Percentiles rank a stretch among this genome's conserved stretches.
Conservation (phyloP, 2,113 vertebrate species). For the Origma solitaria region DNA sequence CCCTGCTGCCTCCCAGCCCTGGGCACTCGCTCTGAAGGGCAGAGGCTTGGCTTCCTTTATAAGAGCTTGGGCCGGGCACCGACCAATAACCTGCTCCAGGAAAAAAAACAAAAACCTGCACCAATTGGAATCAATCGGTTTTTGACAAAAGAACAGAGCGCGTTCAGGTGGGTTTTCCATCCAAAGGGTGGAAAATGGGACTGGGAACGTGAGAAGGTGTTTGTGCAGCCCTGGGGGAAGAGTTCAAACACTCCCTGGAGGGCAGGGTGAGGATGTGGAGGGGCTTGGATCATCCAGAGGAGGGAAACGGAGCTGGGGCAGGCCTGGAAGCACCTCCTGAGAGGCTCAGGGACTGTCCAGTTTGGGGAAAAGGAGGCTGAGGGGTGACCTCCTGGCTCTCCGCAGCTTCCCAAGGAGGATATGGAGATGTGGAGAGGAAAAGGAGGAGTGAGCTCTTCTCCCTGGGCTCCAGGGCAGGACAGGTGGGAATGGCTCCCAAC, state of each 20-base stretch:
- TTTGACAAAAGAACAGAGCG: not conserved
- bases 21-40: not conserved
- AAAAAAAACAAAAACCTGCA: not conserved
- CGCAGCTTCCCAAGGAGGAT: not conserved
- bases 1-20: not conserved
- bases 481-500: fast-evolving
- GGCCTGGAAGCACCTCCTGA: not conserved
- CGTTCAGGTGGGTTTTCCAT: fast-evolving
- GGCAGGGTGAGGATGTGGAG: not conserved
- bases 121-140: not conserved
- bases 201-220: not conserved
- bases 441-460: not conserved
- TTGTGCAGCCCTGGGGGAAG: not conserved
- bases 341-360: not conserved
- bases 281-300: not conserved
- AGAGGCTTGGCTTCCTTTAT: slow-evolving; percentile 25
- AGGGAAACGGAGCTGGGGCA: not conserved
- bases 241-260: not conserved
- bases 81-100: not conserved
- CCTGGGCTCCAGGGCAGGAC: not conserved
- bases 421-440: not conserved
- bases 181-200: not conserved
- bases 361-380: not conserved
- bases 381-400: not conserved
- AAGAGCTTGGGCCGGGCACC: not conserved